Conservation (phyloP, 2,888 invertebrate genomes). For the Rhabditophanes sp. region DNA sequence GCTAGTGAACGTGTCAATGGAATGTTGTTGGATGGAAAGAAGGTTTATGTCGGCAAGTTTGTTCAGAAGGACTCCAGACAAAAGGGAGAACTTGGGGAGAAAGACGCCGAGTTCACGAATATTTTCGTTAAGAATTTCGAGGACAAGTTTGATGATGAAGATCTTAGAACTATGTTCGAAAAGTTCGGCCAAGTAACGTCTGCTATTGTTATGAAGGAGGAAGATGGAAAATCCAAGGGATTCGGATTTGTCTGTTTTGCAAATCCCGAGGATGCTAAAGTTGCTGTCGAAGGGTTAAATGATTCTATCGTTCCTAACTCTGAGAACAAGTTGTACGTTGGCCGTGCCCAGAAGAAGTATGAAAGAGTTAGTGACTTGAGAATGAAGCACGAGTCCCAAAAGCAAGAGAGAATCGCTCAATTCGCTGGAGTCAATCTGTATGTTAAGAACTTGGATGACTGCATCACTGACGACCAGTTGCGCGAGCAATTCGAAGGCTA, state of each 20-base stretch:
- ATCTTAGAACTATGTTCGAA: slow-evolving; percentile 79
- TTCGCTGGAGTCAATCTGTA: background rate
- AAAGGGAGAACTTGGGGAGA: slow-evolving; percentile 88
- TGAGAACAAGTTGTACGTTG: slow-evolving; percentile 2
- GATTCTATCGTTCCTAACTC: slow-evolving; percentile 52
- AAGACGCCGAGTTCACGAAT: slow-evolving; percentile 82
- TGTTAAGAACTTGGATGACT: background rate
- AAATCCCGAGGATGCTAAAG: slow-evolving; percentile 82
- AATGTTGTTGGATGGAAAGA: slow-evolving; percentile 93
- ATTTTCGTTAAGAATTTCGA: slow-evolving; percentile 95
- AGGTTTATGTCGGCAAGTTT: slow-evolving; percentile 84
- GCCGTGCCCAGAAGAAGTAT: slow-evolving; percentile 1
- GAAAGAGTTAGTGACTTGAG: background rate
- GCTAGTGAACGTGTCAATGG: slow-evolving; percentile 95
- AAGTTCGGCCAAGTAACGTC: slow-evolving; percentile 94
- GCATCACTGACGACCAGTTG: background rate
- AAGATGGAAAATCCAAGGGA: slow-evolving; percentile 54
- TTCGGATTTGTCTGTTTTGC: slow-evolving; percentile 98
- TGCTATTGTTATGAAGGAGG: slow-evolving; percentile 58
- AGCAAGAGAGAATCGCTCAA: background rate
- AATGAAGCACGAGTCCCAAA: background rate
- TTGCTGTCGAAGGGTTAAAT: slow-evolving; percentile 75
- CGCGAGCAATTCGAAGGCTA: background rate
- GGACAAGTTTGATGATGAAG: slow-evolving; percentile 89
- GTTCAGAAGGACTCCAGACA: slow-evolving; percentile 92